A percentile compares a stretch with the other conserved stretches of the same genome.
Conservation (phyloP, 2,113 vertebrate species). For the Tympanuchus pallidicinctus region DNA sequence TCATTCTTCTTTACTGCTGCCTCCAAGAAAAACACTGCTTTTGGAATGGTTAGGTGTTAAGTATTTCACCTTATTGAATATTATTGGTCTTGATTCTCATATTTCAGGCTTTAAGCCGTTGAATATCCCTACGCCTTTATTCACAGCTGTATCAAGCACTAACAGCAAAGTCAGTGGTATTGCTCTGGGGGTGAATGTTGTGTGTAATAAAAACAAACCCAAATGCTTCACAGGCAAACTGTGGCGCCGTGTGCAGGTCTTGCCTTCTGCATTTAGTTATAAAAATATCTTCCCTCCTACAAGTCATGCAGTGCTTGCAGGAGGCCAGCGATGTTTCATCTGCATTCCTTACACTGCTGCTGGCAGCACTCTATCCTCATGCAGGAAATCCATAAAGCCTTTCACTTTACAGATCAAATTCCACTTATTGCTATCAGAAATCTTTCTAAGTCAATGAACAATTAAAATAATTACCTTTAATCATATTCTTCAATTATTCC, state of each 20-base stretch:
- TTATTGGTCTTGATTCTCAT: not conserved
- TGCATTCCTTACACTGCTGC: not conserved
- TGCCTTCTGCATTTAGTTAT: not conserved
- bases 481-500: conserved; percentile 45
- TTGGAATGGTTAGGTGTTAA: not conserved
- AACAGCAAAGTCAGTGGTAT: not conserved
- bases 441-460: conserved; percentile 1
- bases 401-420: not conserved
- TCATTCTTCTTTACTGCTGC: not conserved
- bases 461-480: conserved; percentile 54
- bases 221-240: not conserved
- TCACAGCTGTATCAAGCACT: not conserved
- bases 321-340: not conserved
- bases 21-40: conserved; percentile 1
- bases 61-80: not conserved
- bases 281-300: not conserved
- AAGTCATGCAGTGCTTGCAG: not conserved
- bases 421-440: not conserved
- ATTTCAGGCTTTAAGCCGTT: not conserved
- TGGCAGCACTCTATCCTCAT: not conserved
- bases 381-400: not conserved
- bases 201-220: not conserved
- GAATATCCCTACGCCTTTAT: not conserved
- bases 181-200: not conserved
- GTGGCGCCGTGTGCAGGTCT: not conserved